Base-by-base conservation (phyloP, 1,140 invertebrate genomes). In the Rhyacophila brunnea region DNA sequence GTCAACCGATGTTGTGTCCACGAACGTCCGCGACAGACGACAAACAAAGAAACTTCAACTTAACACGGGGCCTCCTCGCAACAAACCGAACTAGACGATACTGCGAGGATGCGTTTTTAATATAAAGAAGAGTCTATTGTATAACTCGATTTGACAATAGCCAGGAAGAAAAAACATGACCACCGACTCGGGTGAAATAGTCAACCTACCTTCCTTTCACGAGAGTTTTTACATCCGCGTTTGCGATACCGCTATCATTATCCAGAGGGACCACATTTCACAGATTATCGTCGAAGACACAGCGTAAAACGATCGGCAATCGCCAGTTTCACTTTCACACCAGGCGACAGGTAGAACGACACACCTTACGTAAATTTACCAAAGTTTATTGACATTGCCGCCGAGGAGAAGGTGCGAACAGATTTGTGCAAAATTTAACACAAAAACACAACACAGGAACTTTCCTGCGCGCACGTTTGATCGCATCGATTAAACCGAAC, bases 361-460 rank as follows among this genome's bases (percentile, higher is more conserved):
- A 57, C 54, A 57, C 54, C 54, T 57, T 57, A 57, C 54, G 54
- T 57, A 57, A 57, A 57, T 48, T 49, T 42, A 57, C 45, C 45
- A 57, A 57, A 57, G 54, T 57, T 57, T 57, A 57, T 57, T 57
- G 54, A 57, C 54, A 57, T 57, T 49, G 38, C n/a, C 38, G 23
- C 23, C 23, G 23, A 55, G 20, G 52, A 43, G 46, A 55, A 55
- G 46, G 46, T 57, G 45, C 36, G 45, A 57, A 57, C 54, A 57
- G 54, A 57, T 57, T 57, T 57, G 54, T 44, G 45, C 54, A 49
- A 57, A 57, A 57, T 36, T 57, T 57, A 57, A 57, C 54, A 57
- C 54, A 48, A 42, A 48, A 57, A 42, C 18, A 48, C 19, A 15
- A 13, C 15, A 19, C 19, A 28, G 7, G 19, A 44, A 42, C 44